phyloP scores from a whole-genome alignment of 2,888 invertebrate genomes.

The Tipula confusa region DNA sequence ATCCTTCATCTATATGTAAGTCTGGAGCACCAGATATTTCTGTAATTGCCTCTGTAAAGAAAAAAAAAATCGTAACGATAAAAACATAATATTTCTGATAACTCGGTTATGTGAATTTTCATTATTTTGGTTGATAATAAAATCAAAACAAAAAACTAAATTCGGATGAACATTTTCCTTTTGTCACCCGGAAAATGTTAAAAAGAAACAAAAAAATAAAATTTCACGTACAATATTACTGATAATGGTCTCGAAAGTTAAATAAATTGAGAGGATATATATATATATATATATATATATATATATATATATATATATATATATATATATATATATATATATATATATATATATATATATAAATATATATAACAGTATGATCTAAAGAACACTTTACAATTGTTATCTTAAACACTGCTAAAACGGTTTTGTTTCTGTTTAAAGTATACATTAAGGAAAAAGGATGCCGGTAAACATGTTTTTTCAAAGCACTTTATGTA shows the following conservation, averaged over 20 bases:
- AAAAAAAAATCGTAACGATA: too few relatives aligned
- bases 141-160: not conserved
- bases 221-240: not conserved
- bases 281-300: not conserved
- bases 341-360: too few relatives aligned
- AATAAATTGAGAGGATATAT: not conserved
- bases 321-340: too few relatives aligned
- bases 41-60: slow-evolving; percentile 46
- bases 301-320: too few relatives aligned
- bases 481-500: too few relatives aligned
- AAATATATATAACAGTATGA: too few relatives aligned
- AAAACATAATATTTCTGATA: not conserved
- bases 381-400: too few relatives aligned
- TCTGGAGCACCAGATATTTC: slow-evolving; percentile 49
- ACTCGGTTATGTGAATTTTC: slow-evolving; percentile 10
- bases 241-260: not conserved
- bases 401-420: too few relatives aligned
- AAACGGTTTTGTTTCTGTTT: too few relatives aligned
- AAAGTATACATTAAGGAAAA: too few relatives aligned
- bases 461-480: too few relatives aligned
- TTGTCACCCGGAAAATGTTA: not conserved
- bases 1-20: slow-evolving; percentile 49
- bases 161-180: not conserved
- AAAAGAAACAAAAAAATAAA: not conserved
- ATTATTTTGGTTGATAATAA: slow-evolving; percentile 26